Conservation (phyloP, 1,140 invertebrate genomes). For the Cyrtorhinus lividipennis region DNA sequence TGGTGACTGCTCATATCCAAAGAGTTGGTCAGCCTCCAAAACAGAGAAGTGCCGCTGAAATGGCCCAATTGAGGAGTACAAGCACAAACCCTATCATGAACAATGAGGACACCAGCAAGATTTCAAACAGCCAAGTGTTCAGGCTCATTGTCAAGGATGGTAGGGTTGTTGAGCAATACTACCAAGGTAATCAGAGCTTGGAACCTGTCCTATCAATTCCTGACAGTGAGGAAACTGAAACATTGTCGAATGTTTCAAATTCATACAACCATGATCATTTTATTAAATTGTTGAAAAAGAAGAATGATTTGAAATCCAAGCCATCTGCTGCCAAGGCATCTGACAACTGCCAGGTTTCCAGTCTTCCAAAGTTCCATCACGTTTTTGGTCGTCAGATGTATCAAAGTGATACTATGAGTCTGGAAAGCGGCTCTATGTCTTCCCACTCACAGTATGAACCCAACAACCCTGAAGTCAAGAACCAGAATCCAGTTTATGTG, state of each 20-base stretch:
- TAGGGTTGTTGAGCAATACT: slow-evolving; percentile 18
- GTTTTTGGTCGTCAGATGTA: slow-evolving; percentile 51
- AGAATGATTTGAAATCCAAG: slow-evolving; percentile 17
- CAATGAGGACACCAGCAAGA: not conserved
- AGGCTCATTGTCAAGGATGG: slow-evolving; percentile 19
- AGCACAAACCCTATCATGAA: not conserved
- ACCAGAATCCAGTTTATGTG: too few species aligned
- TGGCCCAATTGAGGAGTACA: not conserved
- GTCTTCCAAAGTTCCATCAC: slow-evolving; percentile 60
- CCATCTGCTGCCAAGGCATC: slow-evolving; percentile 15
- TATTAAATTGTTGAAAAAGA: slow-evolving; percentile 16
- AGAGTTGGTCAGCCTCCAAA: slow-evolving; percentile 31
- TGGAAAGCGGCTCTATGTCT: slow-evolving; percentile 8
- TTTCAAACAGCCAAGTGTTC: slow-evolving; percentile 12
- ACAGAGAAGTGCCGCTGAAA: slow-evolving; percentile 10
- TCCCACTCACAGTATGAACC: slow-evolving; percentile 13
- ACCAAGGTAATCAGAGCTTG: slow-evolving; percentile 6
- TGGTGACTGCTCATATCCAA: slow-evolving; percentile 32
- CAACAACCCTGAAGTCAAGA: not conserved
- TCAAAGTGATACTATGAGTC: slow-evolving; percentile 20
- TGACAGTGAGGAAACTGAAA: slow-evolving; percentile 5
- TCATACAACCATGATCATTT: slow-evolving; percentile 10
- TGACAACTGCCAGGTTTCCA: slow-evolving; percentile 22
- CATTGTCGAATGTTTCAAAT: not conserved
- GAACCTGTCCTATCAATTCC: slow-evolving; percentile 10